A percentile compares a stretch with the other conserved stretches of the same genome.
Evolutionary conservation across 2,888 invertebrate genomes (phyloP).

Genomic region (Acleris holmiana): DNA sequence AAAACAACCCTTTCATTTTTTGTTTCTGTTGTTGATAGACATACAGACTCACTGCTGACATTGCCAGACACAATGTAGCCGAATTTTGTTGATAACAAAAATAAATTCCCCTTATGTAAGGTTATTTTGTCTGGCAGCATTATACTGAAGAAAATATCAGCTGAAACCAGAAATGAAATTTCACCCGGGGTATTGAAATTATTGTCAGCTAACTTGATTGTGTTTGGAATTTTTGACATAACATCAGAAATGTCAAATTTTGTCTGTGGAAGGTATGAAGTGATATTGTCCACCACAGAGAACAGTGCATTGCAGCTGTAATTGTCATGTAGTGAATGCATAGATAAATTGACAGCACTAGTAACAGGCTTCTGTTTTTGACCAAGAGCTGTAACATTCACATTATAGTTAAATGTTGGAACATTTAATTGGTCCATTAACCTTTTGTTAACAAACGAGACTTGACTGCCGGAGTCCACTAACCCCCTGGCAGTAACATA

Average conservation of each 20-base stretch:
- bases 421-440: neutral
- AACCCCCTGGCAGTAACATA: too few species aligned
- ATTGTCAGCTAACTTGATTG: neutral
- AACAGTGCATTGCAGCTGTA: constrained; percentile 9
- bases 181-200: neutral
- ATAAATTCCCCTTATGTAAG: too few species aligned
- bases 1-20: too few species aligned
- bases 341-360: constrained; percentile 4
- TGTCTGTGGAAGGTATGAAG: neutral
- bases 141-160: neutral
- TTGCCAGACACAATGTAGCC: too few species aligned
- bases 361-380: constrained; percentile 2
- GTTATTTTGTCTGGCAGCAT: too few species aligned
- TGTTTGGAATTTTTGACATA: neutral
- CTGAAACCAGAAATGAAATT: neutral
- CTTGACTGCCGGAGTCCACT: too few species aligned
- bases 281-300: constrained; percentile 3
- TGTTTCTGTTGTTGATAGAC: too few species aligned
- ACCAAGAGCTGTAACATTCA: constrained; percentile 1
- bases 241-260: neutral
- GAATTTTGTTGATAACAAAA: too few species aligned
- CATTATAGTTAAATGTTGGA: neutral
- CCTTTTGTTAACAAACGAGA: accelerated
- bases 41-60: too few species aligned
- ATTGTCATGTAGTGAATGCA: neutral